Evolutionary conservation across 2,888 invertebrate genomes (phyloP), one percentile per base, ranked within the genome.

Genomic region (Quadroppia sp.): DNA sequence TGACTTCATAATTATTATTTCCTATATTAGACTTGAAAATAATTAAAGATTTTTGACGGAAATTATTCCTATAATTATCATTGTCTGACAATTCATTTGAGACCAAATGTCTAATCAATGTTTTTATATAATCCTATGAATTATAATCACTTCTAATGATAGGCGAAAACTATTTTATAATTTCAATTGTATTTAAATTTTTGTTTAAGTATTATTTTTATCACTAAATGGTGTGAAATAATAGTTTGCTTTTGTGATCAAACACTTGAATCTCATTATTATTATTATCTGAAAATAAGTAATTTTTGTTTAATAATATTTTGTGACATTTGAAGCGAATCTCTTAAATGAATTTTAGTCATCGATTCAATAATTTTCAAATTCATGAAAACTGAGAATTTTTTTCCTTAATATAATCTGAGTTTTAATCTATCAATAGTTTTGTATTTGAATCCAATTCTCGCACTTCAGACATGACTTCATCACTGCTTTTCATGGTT

Each of bases 1-100:
- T 48, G 48, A 48, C 48, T 48, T 48, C 48, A 48, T 48, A 48
- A 48, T 48, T n/a, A n/a, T n/a, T n/a, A n/a, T n/a, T n/a, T n/a
- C n/a, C n/a, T n/a, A n/a, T n/a, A n/a, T n/a, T n/a, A n/a, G n/a
- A n/a, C n/a, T n/a, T n/a, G n/a, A n/a, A n/a, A n/a, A n/a, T n/a
- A n/a, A 48, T 48, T 48, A 48, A 48, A 48, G 20, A 20, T 20
- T 48, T 20, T 2, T 20, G 20, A 48, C n/a, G 48, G 48, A 48
- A 48, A 48, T 48, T 20, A 48, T 48, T n/a, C 20, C 48, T 48
- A 48, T 48, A 48, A 48, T 48, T 48, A 48, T 48, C 20, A 20
- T n/a, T n/a, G n/a, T 2, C n/a, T n/a, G 13, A 48, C n/a, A 48
- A 48, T 48, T 20, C n/a, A 48, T 48, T 48, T 48, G 48, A 20